A percentile compares a stretch with the other conserved stretches of the same genome.
These are phyloP conservation scores for Procavia capensis DNA, from an alignment of 2,113 vertebrate genomes.

Conservation along the genomic window DNA sequence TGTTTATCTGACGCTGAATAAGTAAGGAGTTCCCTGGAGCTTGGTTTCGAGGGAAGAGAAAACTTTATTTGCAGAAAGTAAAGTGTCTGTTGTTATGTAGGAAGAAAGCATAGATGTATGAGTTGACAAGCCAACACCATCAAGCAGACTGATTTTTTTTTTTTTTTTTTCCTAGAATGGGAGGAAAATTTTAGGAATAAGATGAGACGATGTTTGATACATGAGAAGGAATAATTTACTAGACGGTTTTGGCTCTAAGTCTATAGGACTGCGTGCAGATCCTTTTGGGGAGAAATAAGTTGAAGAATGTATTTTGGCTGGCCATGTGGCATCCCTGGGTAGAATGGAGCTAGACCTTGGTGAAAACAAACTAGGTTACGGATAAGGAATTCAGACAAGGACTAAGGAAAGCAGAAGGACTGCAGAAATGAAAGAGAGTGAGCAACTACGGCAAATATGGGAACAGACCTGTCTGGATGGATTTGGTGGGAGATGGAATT, in stretches of 20 bases:
- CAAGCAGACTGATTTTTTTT: background rate
- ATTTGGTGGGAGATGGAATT: background rate
- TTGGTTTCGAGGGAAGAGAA: background rate
- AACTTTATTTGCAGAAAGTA: slow-evolving; percentile 1
- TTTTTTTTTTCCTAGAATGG: background rate
- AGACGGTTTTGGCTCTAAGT: background rate
- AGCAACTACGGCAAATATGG: background rate
- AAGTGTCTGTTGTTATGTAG: background rate
- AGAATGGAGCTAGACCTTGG: background rate
- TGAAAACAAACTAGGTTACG: background rate
- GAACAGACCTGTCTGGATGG: background rate
- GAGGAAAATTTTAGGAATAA: background rate
- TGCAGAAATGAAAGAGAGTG: background rate
- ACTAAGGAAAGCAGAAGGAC: background rate
- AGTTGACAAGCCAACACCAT: background rate
- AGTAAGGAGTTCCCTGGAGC: background rate
- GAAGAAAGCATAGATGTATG: background rate
- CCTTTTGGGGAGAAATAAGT: background rate
- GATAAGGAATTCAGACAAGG: background rate
- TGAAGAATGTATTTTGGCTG: background rate
- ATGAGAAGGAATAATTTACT: background rate
- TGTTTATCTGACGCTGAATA: background rate
- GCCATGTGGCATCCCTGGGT: background rate
- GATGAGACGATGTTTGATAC: background rate
- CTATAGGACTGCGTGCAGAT: background rate